Evolutionary conservation across 2,797 vertebrate genomes (phyloP).

Genomic region (Darevskia nairensis): DNA sequence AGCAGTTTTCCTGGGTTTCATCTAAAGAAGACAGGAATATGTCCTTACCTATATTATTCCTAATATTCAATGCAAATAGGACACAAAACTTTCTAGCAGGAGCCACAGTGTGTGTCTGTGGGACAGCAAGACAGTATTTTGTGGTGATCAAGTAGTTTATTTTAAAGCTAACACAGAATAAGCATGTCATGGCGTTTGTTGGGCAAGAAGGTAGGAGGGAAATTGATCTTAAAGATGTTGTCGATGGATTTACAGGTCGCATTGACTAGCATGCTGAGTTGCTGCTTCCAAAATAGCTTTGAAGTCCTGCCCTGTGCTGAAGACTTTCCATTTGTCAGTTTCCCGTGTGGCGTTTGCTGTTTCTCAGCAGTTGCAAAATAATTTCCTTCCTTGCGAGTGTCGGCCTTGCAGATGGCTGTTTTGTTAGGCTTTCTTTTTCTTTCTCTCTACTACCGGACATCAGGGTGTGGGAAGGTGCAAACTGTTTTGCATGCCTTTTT

Average conservation of each 20-base stretch:
- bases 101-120: constrained; percentile 12
- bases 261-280: constrained; percentile 40
- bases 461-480: not conserved
- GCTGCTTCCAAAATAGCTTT: constrained; percentile 43
- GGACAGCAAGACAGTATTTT: constrained; percentile 29
- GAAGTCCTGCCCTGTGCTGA: constrained; percentile 6
- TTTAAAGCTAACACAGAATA: constrained; percentile 33
- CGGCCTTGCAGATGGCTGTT: not conserved
- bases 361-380: not conserved
- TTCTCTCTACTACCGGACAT: not conserved
- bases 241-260: constrained; percentile 52
- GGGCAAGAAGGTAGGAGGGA: constrained; percentile 42
- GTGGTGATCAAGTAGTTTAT: constrained; percentile 45
- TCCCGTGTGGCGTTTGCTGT: not conserved
- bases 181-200: constrained; percentile 6
- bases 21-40: constrained; percentile 6
- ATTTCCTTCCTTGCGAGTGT: constrained; percentile 24
- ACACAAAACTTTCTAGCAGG: constrained; percentile 41
- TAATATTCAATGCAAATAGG: constrained; percentile 24
- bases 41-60: constrained; percentile 32
- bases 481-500: not conserved
- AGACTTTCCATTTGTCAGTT: constrained; percentile 40
- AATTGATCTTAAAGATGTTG: constrained; percentile 57
- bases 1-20: constrained; percentile 20
- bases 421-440: not conserved